Base-by-base conservation (phyloP, 2,113 vertebrate genomes). In the Climacteris rufus region DNA sequence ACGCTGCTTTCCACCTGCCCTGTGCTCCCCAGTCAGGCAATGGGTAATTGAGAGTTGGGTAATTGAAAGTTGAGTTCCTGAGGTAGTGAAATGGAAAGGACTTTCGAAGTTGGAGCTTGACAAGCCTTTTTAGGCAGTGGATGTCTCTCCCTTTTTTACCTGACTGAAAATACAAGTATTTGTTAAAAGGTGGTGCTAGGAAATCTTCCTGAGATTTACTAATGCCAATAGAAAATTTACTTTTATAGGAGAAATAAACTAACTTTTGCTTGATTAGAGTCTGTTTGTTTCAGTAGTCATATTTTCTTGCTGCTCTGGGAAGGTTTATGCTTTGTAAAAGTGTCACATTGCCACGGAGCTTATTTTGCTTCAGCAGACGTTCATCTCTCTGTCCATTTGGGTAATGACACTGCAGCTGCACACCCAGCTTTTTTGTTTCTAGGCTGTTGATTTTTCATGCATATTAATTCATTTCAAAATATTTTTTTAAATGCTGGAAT, bases 381-480 rank as follows among this genome's bases (percentile, higher is more conserved):
- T 88, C 33, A 35, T 88, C 53, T 93, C 68, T 79, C 30, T 89
- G 49, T 87, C 70, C 59, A 28, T 95, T 91, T 92, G 52, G 69
- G 19, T 89, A 75, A 79, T 82, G 81, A 72, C 0, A 1, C 44
- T 93, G 70, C 84, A 93, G 81, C 81, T 94, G 87, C 65, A 30
- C 42, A 71, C 21, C 35, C 78, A 75, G 64, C 24, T 60, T 82
- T 90, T 77, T 52, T 82, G 23, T 78, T 68, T 84, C 33, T 54
- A 31, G 47, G 18, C 40, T 89, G 39, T 60, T 94, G 57, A 39
- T 79, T 90, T 57, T 89, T 12, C 30, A 70, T 78, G 35, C 76
- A 53, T 71, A 65, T 65, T 81, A 78, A 84, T 84, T 91, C 2
- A 69, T 74, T 84, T 74, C 15, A 69, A 80, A 88, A 33, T 65